phyloP scores from a whole-genome alignment of 2,797 vertebrate species.

The Triplophysa bombifrons region DNA sequence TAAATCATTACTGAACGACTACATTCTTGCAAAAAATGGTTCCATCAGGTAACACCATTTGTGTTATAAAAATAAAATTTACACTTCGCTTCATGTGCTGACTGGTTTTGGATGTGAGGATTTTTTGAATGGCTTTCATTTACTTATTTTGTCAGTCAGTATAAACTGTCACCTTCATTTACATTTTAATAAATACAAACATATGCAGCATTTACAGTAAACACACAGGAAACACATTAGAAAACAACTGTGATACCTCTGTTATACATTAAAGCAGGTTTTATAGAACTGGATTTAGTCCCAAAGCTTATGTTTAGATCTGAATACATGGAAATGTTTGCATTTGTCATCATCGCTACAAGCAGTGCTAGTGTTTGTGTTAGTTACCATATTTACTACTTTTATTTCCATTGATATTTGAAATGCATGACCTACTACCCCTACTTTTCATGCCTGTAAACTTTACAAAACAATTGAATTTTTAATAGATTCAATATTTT shows the following conservation, averaged over 20 bases:
- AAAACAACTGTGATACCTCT: constrained; percentile 44
- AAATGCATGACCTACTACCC: constrained; percentile 9
- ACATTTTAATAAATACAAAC: constrained; percentile 14
- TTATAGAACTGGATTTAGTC: constrained; percentile 23
- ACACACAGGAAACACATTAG: constrained; percentile 34
- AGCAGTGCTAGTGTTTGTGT: not conserved
- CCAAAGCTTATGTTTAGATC: not conserved
- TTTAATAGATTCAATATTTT: constrained; percentile 6
- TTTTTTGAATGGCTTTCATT: constrained; percentile 47
- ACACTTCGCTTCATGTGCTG: constrained; percentile 33
- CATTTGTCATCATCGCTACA: not conserved
- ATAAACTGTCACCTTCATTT: constrained; percentile 40
- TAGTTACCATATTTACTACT: constrained; percentile 4
- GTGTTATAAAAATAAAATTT: constrained; percentile 39
- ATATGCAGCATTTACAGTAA: constrained; percentile 21
- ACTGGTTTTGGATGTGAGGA: constrained; percentile 49
- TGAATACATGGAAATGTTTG: not conserved
- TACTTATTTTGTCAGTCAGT: constrained; percentile 26
- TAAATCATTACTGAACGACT: constrained; percentile 4
- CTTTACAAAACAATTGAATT: constrained; percentile 18
- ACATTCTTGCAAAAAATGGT: not conserved
- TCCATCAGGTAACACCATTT: constrained; percentile 39
- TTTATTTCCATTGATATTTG: constrained; percentile 12
- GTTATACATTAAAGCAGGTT: constrained; percentile 22
- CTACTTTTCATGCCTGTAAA: constrained; percentile 27